Percentiles rank a stretch among this genome's conserved stretches.
Evolutionary conservation across 2,113 vertebrate genomes (phyloP).

Genomic region (Platichthys stellatus): DNA sequence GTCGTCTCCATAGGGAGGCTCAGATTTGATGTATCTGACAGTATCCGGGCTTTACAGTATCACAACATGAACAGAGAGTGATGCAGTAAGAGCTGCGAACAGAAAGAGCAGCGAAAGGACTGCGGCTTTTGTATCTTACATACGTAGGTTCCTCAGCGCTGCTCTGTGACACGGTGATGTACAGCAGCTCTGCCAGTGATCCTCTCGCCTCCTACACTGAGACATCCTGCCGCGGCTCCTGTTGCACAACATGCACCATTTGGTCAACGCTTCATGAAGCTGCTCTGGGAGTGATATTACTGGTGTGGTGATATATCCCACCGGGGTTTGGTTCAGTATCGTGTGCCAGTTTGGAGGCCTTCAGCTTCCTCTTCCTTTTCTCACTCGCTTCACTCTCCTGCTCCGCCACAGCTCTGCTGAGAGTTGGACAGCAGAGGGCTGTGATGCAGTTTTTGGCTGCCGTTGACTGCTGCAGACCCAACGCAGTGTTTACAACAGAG

Average conservation of each 20-base stretch:
- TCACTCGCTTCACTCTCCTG: conserved; percentile 1
- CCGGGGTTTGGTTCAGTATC: conserved; percentile 20
- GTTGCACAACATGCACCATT: conserved; percentile 21
- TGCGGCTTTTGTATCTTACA: conserved; percentile 28
- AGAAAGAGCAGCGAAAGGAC: neutral
- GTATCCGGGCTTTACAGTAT: conserved; percentile 20
- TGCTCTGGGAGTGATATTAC: conserved; percentile 67
- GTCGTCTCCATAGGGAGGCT: conserved; percentile 40
- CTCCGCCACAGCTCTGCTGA: conserved; percentile 26
- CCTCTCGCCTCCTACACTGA: conserved; percentile 13
- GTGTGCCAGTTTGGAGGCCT: conserved; percentile 39
- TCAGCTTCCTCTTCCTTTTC: conserved; percentile 5
- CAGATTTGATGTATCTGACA: conserved; percentile 35
- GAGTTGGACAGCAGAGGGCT: conserved; percentile 20
- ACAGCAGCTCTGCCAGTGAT: conserved; percentile 48
- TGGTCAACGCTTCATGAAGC: conserved; percentile 23
- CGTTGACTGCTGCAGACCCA: conserved; percentile 18
- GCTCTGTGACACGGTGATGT: conserved; percentile 27
- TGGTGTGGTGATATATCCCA: conserved; percentile 54
- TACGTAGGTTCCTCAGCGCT: conserved; percentile 17
- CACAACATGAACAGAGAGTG: conserved; percentile 12
- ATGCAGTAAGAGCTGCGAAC: neutral
- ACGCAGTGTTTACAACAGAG: conserved; percentile 22
- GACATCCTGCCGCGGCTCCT: conserved; percentile 13
- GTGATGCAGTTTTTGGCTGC: conserved; percentile 46